Percentiles rank a stretch among this genome's conserved stretches.
Conservation (phyloP, 92 coral and sea anemone species). For the Zoanthus sansibaricus region DNA sequence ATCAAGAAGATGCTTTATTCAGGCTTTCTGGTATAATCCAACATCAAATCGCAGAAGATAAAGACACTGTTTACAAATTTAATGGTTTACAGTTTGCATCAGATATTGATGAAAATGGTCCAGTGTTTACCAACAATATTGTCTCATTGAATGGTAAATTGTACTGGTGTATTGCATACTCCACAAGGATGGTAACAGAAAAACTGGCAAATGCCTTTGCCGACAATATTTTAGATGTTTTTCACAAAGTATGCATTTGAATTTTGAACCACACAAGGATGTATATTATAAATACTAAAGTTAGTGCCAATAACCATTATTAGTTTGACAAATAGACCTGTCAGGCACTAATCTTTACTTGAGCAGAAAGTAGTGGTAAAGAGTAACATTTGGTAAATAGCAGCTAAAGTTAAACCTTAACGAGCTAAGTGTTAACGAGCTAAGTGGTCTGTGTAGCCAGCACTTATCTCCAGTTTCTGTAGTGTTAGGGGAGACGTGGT, state of each 20-base stretch:
- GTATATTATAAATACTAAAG: too few species aligned
- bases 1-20: slow-evolving; percentile 54
- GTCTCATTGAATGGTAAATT: slow-evolving; percentile 70
- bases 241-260: slow-evolving; percentile 20
- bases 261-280: neutral
- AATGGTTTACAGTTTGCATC: slow-evolving; percentile 73
- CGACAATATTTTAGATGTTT: slow-evolving; percentile 60
- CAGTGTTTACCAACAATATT: slow-evolving; percentile 78
- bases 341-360: too few species aligned
- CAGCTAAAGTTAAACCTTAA: too few species aligned
- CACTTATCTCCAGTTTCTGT: too few species aligned
- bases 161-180: slow-evolving; percentile 76
- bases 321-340: too few species aligned
- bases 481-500: too few species aligned
- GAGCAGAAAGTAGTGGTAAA: too few species aligned
- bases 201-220: slow-evolving; percentile 69
- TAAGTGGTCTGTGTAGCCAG: too few species aligned
- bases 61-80: slow-evolving; percentile 27
- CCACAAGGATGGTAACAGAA: slow-evolving; percentile 68
- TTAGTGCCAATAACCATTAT: too few species aligned
- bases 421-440: too few species aligned
- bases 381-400: too few species aligned
- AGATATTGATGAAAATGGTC: slow-evolving; percentile 76
- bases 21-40: slow-evolving; percentile 70
- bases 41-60: slow-evolving; percentile 42